Conservation (phyloP, 2,797 vertebrate species). For the Phyllotis vaccarum region DNA sequence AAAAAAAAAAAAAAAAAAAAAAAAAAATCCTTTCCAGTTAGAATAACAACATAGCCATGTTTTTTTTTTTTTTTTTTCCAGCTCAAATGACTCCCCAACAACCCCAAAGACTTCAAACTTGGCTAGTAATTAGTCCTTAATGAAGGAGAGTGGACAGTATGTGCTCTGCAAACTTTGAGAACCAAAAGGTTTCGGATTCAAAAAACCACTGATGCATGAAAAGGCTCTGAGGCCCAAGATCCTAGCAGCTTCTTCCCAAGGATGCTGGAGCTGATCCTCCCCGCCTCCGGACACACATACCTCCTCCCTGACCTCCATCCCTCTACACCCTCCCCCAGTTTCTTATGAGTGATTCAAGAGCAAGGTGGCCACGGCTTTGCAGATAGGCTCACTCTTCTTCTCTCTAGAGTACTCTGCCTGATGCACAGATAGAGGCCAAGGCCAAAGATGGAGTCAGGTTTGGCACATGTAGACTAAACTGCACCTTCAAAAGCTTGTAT, state of each 20-base stretch:
- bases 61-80: conserved; percentile 83
- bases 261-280: background rate
- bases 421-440: conserved; percentile 4
- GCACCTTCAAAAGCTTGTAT: conserved; percentile 14
- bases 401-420: background rate
- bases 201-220: conserved; percentile 59
- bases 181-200: conserved; percentile 65
- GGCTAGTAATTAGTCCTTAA: conserved; percentile 83
- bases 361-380: background rate
- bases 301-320: no score
- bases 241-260: conserved; percentile 23
- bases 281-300: no score
- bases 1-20: conserved; percentile 53
- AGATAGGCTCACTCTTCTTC: background rate
- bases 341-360: background rate
- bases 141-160: conserved; percentile 74
- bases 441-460: background rate
- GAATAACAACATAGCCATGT: conserved; percentile 79
- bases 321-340: background rate
- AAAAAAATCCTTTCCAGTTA: conserved; percentile 79
- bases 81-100: conserved; percentile 80
- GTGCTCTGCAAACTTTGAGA: conserved; percentile 74
- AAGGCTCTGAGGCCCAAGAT: background rate
- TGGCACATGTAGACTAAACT: background rate
- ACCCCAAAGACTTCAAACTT: conserved; percentile 81